These are phyloP conservation scores for Octonoba sinensis DNA, from an alignment of 2,888 invertebrate species.

Conservation along the genomic window DNA sequence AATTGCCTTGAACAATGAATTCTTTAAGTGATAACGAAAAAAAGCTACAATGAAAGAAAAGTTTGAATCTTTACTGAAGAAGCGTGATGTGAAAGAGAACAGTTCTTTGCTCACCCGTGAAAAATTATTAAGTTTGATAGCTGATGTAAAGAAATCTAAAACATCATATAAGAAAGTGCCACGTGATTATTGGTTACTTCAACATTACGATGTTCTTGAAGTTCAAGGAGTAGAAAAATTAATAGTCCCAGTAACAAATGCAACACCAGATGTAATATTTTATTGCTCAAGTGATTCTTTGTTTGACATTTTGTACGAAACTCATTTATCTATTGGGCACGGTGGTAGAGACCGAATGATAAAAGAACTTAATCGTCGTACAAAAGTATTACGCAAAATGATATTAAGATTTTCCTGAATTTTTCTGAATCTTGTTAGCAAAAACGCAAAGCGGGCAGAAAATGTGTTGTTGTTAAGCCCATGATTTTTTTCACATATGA, in stretches of 20 bases:
- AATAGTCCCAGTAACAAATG: conserved; percentile 35
- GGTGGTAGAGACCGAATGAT: conserved; percentile 28
- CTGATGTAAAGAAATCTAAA: conserved; percentile 59
- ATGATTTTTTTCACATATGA: no score
- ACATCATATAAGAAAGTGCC: conserved; percentile 59
- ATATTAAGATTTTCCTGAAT: no score
- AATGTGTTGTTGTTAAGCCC: no score
- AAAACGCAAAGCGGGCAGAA: no score
- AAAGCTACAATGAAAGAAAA: conserved; percentile 47
- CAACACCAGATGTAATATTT: conserved; percentile 39
- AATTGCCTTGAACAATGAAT: no score
- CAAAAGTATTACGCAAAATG: no score
- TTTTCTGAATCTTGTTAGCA: no score
- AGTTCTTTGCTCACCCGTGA: conserved; percentile 57
- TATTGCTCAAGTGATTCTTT: conserved; percentile 30
- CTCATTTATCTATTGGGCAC: conserved; percentile 26
- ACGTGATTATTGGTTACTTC: conserved; percentile 60
- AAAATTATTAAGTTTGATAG: conserved; percentile 58
- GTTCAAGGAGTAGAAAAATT: conserved; percentile 34
- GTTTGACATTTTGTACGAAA: conserved; percentile 31
- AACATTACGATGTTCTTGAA: conserved; percentile 53
- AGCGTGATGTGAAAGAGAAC: conserved; percentile 59
- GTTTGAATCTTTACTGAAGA: conserved; percentile 58
- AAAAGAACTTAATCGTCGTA: conserved; percentile 33
- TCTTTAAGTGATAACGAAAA: no score